Evolutionary conservation across 1,140 invertebrate genomes (phyloP), one percentile per base, ranked within the genome.

Genomic region (Drosophila ananassae): DNA sequence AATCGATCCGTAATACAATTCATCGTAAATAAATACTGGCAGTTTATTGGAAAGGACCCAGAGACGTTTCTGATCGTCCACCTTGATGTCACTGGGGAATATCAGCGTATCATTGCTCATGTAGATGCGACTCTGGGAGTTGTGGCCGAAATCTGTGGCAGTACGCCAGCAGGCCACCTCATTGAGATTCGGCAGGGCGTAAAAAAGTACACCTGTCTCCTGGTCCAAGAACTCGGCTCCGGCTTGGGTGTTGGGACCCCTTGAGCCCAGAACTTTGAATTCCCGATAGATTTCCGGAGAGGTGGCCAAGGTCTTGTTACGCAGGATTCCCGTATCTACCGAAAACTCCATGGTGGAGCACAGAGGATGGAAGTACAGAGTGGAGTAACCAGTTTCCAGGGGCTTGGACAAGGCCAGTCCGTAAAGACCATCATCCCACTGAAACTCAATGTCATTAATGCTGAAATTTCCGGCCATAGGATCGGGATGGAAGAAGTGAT

Each of bases 131-230:
- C 94, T 95, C 80, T 96, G 95, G 21, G 95, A 94, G 59, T 94
- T 93, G 79, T 94, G 94, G 2, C 85, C 93, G 63, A 95, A 96
- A 0, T 92, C 93, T 4, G 94, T 94, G 57, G 94, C 94, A 0
- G 95, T 95, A 57, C 94, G 95, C 96, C 96, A 97, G 74, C 96
- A 97, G 2, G 95, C 95, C 0, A 97, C 93, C 2, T 95, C 95
- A 77, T 97, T 96, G 13, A 95, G 89, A 89, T 96, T 96, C 0
- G 96, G 93, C 46, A 96, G 92, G 2, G 95, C 94, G 87, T 96
- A 97, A 85, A 97, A 96, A 0, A 97, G 91, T 8, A 96, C 94
- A 1, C 95, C 95, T 0, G 95, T 95, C 51, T 94, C 94, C 12
- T 94, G 93, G 75, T 96, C 95, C 8, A 96, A 82, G 69, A 96